A percentile compares a stretch with the other conserved stretches of the same genome.
Evolutionary conservation across 2,113 vertebrate species (phyloP).

Genomic region (Azemiops feae): DNA sequence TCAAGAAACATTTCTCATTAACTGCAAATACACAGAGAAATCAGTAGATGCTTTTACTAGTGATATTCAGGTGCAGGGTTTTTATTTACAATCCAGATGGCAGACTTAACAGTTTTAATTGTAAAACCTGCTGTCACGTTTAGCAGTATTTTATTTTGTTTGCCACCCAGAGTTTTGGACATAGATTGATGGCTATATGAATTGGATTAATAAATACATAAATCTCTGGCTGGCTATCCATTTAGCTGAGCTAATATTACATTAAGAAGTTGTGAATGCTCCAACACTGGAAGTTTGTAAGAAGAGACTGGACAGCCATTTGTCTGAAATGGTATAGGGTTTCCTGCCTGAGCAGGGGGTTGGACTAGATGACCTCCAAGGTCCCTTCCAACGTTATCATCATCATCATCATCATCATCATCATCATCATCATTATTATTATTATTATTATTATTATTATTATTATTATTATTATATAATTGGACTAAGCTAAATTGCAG

Average conservation of each 20-base stretch:
- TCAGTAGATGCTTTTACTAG: neutral
- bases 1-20: neutral
- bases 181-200: neutral
- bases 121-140: neutral
- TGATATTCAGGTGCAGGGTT: neutral
- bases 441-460: too few relatives aligned
- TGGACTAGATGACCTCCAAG: too few relatives aligned
- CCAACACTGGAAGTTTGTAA: too few relatives aligned
- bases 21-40: neutral
- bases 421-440: too few relatives aligned
- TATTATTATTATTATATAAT: neutral
- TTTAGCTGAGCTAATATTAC: too few relatives aligned
- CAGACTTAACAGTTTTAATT: neutral
- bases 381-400: too few relatives aligned
- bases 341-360: too few relatives aligned
- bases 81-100: neutral
- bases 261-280: too few relatives aligned
- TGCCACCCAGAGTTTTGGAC: neutral
- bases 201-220: neutral
- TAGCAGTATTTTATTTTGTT: neutral
- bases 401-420: too few relatives aligned
- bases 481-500: neutral
- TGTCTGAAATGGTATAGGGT: too few relatives aligned
- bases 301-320: too few relatives aligned
- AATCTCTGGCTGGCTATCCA: too few relatives aligned